Evolutionary conservation across 2,888 invertebrate species (phyloP).

Genomic region (Lepidocyrtoides sp.): DNA sequence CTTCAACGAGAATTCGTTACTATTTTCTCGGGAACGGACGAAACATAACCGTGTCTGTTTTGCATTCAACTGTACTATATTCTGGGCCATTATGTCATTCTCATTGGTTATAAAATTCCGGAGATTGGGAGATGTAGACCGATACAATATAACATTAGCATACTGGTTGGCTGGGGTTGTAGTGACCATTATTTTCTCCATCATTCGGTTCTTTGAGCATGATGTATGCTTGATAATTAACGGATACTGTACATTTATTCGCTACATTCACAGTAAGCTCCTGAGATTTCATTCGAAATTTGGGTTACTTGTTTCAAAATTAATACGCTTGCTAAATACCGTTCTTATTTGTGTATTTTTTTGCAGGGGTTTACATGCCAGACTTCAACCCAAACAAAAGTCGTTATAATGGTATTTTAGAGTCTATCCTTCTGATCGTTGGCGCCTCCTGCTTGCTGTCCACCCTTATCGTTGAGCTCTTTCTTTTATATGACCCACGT

Average conservation of each 20-base stretch:
- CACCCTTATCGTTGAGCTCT: not conserved
- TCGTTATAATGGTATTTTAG: not conserved
- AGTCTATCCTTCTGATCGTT: not conserved
- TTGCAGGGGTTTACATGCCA: slow-evolving; percentile 13
- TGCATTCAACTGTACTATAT: not conserved
- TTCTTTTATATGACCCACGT: slow-evolving; percentile 11
- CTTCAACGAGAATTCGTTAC: not conserved
- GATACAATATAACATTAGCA: slow-evolving; percentile 6
- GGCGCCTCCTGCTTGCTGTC: not conserved
- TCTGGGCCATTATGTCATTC: slow-evolving; percentile 10
- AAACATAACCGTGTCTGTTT: not conserved
- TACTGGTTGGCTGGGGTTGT: slow-evolving; percentile 14
- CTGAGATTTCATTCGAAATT: too few species aligned
- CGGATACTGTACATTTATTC: not conserved
- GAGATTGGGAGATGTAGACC: not conserved
- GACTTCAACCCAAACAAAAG: not conserved
- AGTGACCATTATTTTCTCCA: not conserved
- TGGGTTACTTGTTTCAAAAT: too few species aligned
- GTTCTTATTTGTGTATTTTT: too few species aligned
- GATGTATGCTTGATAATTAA: not conserved
- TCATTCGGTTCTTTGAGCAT: not conserved
- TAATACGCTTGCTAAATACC: too few species aligned
- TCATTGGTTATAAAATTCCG: not conserved
- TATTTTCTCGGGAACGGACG: not conserved
- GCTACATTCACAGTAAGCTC: slow-evolving; percentile 25